Evolutionary conservation across 2,888 invertebrate genomes (phyloP), one percentile per base, ranked within the genome.

Genomic region (Lathronympha strigana): DNA sequence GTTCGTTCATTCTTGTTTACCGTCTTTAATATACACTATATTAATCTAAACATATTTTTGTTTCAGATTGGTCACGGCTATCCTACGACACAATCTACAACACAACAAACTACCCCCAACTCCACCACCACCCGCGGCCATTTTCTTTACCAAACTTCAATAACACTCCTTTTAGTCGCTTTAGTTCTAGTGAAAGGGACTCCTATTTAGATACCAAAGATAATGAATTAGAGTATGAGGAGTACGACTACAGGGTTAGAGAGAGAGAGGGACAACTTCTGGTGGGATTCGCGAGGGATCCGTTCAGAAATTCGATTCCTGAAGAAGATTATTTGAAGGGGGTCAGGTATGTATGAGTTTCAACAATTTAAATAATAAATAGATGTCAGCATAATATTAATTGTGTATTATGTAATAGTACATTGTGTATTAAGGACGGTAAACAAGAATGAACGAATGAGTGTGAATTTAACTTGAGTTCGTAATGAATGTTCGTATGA

Each of bases 241-340:
- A 74, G 9, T 70, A 72, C 53, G 72, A 70, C 23, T 69, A 73
- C 36, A 74, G 67, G 13, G 76, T 57, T 28, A 66, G 60, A 67
- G 70, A 28, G 15, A 63, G 49, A 17, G 72, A 70, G 33, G 71
- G 69, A n/a, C 80, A 81, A 8, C 76, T 90, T 0, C 71, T 91
- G 38, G 86, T 90, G 0, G 90, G 90, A 0, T 87, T 90, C 45
- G 86, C 90, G 0, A 83, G 82, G 43, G 90, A 90, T 68, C 91
- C 91, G 0, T 92, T 83, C 63, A 82, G 90, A 67, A 83, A 82
- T 71, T 91, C 91, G 0, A 76, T 92, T 17, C 90, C 88, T 0
- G 86, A 86, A 25, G 80, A 80, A 5, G 90, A 90, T 64, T 91
- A 85, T 71, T 69, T 72, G 13, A 87, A 84, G 67, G 90, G 90